phyloP scores from a whole-genome alignment of 2,113 vertebrate genomes.

The Leucoraja erinaceus region DNA sequence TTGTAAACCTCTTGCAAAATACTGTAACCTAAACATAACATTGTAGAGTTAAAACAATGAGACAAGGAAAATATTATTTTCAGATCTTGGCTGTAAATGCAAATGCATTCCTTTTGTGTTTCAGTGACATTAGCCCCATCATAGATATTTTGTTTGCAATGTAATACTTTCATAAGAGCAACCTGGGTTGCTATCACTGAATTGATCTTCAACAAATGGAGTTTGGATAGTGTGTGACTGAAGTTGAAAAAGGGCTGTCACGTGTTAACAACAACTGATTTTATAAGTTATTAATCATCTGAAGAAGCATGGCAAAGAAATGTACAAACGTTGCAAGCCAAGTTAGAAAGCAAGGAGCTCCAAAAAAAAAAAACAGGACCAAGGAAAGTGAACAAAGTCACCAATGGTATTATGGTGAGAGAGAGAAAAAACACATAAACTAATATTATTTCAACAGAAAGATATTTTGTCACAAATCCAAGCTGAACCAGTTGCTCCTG shows the following conservation, averaged over 20 bases:
- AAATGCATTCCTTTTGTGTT: background rate
- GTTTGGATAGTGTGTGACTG: background rate
- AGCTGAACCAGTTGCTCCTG: background rate
- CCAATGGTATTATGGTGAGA: background rate
- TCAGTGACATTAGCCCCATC: background rate
- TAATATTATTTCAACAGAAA: no score
- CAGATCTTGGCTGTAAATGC: background rate
- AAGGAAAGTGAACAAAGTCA: background rate
- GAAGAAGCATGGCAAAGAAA: background rate
- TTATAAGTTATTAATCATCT: background rate
- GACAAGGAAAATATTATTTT: background rate
- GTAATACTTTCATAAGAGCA: background rate
- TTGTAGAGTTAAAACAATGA: background rate
- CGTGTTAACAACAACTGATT: background rate
- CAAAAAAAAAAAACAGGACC: background rate
- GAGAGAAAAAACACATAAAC: background rate
- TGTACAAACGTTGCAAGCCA: background rate
- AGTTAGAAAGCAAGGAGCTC: background rate
- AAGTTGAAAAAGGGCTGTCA: background rate
- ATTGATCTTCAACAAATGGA: background rate
- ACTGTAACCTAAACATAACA: constrained; percentile 72
- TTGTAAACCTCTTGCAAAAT: constrained; percentile 91
- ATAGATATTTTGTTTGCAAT: background rate
- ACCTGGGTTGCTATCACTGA: background rate
- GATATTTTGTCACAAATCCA: background rate